Conservation (phyloP, 2,797 vertebrate species). For the Staurois parvus region DNA sequence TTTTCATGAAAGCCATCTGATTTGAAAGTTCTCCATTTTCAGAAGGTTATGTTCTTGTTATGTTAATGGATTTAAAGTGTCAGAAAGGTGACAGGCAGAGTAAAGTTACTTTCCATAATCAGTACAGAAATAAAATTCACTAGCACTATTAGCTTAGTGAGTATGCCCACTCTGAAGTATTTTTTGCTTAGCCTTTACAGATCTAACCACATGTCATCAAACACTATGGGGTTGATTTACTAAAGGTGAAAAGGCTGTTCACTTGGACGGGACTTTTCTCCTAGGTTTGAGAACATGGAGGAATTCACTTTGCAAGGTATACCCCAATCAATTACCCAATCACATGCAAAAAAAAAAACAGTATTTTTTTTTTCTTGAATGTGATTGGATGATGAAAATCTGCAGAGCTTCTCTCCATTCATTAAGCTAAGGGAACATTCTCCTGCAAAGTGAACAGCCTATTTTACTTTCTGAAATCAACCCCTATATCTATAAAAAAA, state of each 20-base stretch:
- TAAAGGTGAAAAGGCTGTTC: too few relatives aligned
- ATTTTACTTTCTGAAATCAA: too few relatives aligned
- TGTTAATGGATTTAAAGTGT: slow-evolving; percentile 67
- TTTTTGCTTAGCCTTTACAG: slow-evolving; percentile 46
- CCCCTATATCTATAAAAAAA: background rate
- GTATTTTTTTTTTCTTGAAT: too few relatives aligned
- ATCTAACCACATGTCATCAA: background rate
- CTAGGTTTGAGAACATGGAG: too few relatives aligned
- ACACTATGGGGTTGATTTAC: background rate
- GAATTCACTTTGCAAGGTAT: too few relatives aligned
- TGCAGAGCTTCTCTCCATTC: too few relatives aligned
- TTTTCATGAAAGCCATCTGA: slow-evolving; percentile 51
- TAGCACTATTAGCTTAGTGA: slow-evolving; percentile 66
- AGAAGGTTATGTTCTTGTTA: slow-evolving; percentile 70
- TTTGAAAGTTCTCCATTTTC: slow-evolving; percentile 72
- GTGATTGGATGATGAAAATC: too few relatives aligned
- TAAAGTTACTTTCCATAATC: slow-evolving; percentile 65
- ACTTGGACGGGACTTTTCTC: too few relatives aligned
- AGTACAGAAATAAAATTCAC: slow-evolving; percentile 69
- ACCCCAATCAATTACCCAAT: too few relatives aligned
- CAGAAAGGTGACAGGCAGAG: slow-evolving; percentile 71
- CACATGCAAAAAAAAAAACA: too few relatives aligned
- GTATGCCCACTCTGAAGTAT: slow-evolving; percentile 61
- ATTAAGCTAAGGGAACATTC: too few relatives aligned
- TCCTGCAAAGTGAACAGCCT: too few relatives aligned